Percentiles rank a stretch among this genome's conserved stretches.
Conservation (phyloP, 2,797 vertebrate genomes). For the Anguilla marmorata region DNA sequence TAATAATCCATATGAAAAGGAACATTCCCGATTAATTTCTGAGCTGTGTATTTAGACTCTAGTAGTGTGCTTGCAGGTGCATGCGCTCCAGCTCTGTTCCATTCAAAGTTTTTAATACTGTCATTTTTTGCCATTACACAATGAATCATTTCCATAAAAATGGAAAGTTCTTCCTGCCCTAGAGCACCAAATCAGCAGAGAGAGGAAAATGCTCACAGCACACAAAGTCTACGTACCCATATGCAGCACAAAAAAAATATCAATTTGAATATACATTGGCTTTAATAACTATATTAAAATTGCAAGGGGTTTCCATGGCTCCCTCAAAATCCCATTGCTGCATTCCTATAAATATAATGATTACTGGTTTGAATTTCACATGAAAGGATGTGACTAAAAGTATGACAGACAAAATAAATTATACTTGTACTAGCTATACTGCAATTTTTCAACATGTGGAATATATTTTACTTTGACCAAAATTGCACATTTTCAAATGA, state of each 20-base stretch:
- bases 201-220: conserved; percentile 78
- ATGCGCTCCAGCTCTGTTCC: conserved; percentile 61
- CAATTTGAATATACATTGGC: conserved; percentile 87
- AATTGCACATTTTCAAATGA: not conserved
- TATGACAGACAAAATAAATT: not conserved
- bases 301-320: conserved; percentile 72
- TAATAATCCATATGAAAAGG: conserved; percentile 26
- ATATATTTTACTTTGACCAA: conserved; percentile 1
- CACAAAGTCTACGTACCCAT: conserved; percentile 79
- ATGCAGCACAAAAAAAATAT: conserved; percentile 79
- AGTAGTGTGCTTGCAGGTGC: conserved; percentile 46
- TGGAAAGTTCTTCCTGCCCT: conserved; percentile 66
- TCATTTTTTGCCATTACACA: conserved; percentile 62
- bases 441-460: not conserved
- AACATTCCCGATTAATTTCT: conserved; percentile 59
- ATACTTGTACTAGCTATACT: not conserved
- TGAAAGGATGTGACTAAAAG: not conserved
- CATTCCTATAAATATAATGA: conserved; percentile 65
- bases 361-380: conserved; percentile 28
- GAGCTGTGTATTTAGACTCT: conserved; percentile 63
- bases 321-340: conserved; percentile 70
- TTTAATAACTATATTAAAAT: conserved; percentile 73
- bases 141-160: conserved; percentile 66
- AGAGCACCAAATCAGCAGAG: conserved; percentile 69
- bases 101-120: conserved; percentile 61